phyloP scores from a whole-genome alignment of 1,140 invertebrate genomes.

The Lithobius niger region DNA sequence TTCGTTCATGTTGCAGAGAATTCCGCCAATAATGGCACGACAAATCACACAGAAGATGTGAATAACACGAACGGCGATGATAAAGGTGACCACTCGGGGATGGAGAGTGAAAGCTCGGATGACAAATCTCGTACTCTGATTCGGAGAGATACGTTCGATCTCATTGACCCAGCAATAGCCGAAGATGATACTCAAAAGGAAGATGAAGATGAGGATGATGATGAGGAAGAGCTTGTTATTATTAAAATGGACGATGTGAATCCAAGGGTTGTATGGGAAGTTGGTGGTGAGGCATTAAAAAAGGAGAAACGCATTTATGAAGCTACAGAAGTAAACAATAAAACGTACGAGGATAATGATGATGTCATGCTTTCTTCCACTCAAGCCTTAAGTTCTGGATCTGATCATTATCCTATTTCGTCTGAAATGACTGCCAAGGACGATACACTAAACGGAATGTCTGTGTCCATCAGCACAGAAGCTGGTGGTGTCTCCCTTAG shows the following conservation, averaged over 20 bases:
- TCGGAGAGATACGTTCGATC: slow-evolving; percentile 5
- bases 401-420: neutral
- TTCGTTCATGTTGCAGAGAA: no score
- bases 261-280: neutral
- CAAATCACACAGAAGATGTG: no score
- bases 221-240: neutral
- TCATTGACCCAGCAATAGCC: neutral
- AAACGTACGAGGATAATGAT: neutral
- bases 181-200: neutral
- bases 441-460: neutral
- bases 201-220: neutral
- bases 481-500: neutral
- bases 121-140: slow-evolving; percentile 1
- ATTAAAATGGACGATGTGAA: neutral
- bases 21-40: no score
- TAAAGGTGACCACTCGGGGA: neutral
- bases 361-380: neutral
- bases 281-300: neutral
- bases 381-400: neutral
- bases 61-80: no score
- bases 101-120: neutral
- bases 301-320: neutral
- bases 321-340: neutral
- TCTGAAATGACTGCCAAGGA: neutral
- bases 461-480: neutral